Percentiles rank a stretch among this genome's conserved stretches.
phyloP scores from a whole-genome alignment of 1,140 invertebrate genomes.

The Lepidurus packardi region DNA sequence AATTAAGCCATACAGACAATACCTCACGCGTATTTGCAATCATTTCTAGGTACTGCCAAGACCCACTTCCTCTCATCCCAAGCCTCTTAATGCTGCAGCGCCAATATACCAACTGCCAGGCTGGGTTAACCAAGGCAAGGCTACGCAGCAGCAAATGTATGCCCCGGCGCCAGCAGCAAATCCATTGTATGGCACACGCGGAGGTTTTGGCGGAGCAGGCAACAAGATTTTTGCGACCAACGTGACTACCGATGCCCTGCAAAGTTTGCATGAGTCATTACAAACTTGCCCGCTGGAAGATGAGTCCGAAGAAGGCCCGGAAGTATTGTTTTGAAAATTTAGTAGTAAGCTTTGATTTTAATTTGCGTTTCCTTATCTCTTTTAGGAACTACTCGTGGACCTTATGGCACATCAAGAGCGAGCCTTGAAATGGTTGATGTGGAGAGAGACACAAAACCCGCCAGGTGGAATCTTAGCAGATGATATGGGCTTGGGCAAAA shows the following conservation, averaged over 20 bases:
- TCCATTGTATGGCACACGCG: neutral
- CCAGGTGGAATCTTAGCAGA: conserved; percentile 57
- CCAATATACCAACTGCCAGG: neutral
- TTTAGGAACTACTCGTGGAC: conserved; percentile 42
- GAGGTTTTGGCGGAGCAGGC: neutral
- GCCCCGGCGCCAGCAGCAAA: neutral
- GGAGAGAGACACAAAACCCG: conserved; percentile 78
- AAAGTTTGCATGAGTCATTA: conserved; percentile 66
- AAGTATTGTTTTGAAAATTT: conserved; percentile 50
- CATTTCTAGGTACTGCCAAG: neutral
- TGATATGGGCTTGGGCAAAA: conserved; percentile 94
- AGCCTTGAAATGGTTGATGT: conserved; percentile 79
- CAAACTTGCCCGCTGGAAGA: conserved; percentile 52
- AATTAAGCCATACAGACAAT: neutral
- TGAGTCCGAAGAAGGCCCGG: conserved; percentile 50
- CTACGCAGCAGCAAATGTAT: neutral
- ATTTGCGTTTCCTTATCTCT: neutral
- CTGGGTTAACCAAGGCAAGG: neutral
- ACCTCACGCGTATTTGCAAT: neutral
- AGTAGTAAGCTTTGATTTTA: conserved; percentile 50
- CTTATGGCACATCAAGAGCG: conserved; percentile 83
- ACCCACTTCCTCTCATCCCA: neutral
- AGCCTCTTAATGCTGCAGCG: neutral
- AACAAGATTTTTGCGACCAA: conserved; percentile 40
- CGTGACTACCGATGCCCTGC: conserved; percentile 62